A percentile compares a stretch with the other conserved stretches of the same genome.
Evolutionary conservation across 2,888 invertebrate genomes (phyloP).

Genomic region (Dryocosmus kuriphilus): DNA sequence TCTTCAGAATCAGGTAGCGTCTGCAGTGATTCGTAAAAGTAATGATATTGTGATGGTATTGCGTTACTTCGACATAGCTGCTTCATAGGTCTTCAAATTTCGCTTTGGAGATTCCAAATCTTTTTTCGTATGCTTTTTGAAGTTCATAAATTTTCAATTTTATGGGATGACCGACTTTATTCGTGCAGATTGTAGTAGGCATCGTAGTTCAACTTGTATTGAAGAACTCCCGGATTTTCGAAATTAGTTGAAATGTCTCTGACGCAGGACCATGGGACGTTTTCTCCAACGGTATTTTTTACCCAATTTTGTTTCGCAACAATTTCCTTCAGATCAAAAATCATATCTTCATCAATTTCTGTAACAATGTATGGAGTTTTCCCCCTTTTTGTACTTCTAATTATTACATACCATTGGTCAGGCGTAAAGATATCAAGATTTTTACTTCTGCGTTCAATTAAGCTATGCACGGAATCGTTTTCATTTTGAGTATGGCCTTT

Average conservation of each 20-base stretch:
- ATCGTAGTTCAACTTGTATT: not conserved
- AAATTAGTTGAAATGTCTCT: not conserved
- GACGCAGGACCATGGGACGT: slow-evolving; percentile 15
- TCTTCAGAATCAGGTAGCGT: not conserved
- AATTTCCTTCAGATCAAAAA: not conserved
- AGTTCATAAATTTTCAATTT: too few relatives aligned
- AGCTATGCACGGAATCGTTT: slow-evolving; percentile 62
- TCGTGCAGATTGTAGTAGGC: not conserved
- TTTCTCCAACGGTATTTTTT: not conserved
- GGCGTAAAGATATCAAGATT: slow-evolving; percentile 49
- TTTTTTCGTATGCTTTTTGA: not conserved
- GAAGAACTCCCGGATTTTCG: not conserved
- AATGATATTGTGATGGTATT: too few relatives aligned
- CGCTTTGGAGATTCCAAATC: not conserved
- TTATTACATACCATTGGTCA: slow-evolving; percentile 45
- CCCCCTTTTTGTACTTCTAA: slow-evolving; percentile 44
- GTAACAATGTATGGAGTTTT: slow-evolving; percentile 41
- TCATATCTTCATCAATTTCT: too few relatives aligned
- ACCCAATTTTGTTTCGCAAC: not conserved
- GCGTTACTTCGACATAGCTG: not conserved
- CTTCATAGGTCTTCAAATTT: not conserved
- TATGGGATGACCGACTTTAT: not conserved
- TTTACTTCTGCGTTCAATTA: slow-evolving; percentile 55
- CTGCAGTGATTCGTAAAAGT: too few relatives aligned
- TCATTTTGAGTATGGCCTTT: slow-evolving; percentile 64